phyloP scores from a whole-genome alignment of 2,797 vertebrate genomes.

The Urocyon cinereoargenteus region DNA sequence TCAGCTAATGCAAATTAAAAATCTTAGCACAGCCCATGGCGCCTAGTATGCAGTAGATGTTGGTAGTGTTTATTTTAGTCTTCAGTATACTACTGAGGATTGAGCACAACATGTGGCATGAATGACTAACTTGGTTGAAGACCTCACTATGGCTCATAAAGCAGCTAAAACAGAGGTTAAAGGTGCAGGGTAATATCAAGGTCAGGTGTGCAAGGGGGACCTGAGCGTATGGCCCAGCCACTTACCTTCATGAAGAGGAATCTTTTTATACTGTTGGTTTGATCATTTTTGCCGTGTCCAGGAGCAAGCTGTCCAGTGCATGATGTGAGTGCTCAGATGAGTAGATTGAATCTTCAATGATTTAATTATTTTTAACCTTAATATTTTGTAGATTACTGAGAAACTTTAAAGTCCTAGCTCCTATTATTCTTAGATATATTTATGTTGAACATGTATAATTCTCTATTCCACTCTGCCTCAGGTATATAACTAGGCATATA shows the following conservation, averaged over 20 bases:
- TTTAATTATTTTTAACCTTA: background rate
- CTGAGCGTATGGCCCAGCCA: background rate
- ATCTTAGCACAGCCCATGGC: background rate
- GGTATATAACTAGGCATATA: background rate
- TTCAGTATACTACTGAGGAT: background rate
- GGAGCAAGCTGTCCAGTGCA: fast-evolving
- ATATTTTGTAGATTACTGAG: background rate
- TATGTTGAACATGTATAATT: background rate
- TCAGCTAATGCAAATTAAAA: background rate
- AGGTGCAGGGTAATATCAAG: background rate
- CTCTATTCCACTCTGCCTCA: background rate
- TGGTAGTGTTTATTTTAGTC: background rate
- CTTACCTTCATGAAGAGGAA: background rate
- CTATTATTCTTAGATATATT: background rate
- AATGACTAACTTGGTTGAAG: background rate
- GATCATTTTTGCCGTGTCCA: background rate
- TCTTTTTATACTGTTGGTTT: background rate
- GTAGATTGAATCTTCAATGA: background rate
- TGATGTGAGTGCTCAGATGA: background rate
- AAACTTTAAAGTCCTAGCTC: background rate
- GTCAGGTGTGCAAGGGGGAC: background rate
- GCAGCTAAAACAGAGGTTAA: background rate
- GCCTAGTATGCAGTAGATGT: background rate
- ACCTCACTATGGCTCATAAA: background rate
- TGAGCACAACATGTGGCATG: background rate